Conservation (phyloP, 2,888 invertebrate genomes). For the Caenorhabditis plicata region DNA sequence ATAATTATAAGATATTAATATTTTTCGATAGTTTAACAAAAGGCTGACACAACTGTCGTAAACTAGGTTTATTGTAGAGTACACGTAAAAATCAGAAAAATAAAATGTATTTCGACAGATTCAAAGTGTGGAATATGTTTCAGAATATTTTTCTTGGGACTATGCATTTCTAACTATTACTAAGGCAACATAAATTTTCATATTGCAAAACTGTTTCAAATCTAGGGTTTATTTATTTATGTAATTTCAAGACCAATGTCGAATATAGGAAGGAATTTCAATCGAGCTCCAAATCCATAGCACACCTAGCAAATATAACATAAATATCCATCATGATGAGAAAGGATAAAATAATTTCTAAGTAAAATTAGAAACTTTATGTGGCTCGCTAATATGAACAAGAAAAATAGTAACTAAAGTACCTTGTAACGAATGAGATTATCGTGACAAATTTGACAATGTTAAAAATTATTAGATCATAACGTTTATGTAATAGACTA, state of each 20-base stretch:
- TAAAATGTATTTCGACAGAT: too few relatives aligned
- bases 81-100: too few relatives aligned
- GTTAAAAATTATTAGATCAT: constrained; percentile 28
- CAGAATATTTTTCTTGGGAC: constrained; percentile 91
- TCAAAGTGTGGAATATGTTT: constrained; percentile 77
- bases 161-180: constrained; percentile 91
- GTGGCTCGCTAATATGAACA: constrained; percentile 31
- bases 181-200: constrained; percentile 88
- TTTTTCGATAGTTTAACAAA: too few relatives aligned
- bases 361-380: constrained; percentile 23
- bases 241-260: background rate
- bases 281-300: constrained; percentile 28
- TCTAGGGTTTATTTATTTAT: constrained; percentile 5
- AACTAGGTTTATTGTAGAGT: too few relatives aligned
- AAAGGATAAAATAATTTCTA: constrained; percentile 13
- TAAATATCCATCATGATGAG: constrained; percentile 23
- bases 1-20: too few relatives aligned
- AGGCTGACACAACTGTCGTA: too few relatives aligned
- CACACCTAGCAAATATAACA: constrained; percentile 9
- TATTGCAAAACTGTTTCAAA: constrained; percentile 25
- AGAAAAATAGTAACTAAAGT: constrained; percentile 24
- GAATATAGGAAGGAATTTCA: constrained; percentile 19
- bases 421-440: constrained; percentile 39
- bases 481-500: too few relatives aligned
- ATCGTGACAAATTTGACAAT: constrained; percentile 29